Evolutionary conservation across 1,140 invertebrate species (phyloP), one percentile per base, ranked within the genome.

Genomic region (Bombus ignitus): DNA sequence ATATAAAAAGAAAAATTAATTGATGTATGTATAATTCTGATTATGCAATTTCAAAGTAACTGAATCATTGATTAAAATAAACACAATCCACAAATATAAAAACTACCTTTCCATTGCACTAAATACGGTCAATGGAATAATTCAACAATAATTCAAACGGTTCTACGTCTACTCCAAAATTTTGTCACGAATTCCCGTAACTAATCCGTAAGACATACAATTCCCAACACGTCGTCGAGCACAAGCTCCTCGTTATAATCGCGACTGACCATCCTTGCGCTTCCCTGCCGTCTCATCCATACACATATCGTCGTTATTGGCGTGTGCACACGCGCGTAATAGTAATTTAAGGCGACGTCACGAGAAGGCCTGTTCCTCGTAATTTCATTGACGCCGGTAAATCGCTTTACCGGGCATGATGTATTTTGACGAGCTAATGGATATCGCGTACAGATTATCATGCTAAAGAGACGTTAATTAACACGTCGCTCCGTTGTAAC

Each of bases 401-500:
- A 89, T 89, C 88, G 83, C 73, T 90, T 90, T 85, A 87, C 73
- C 81, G 28, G 66, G 77, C 77, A 77, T 83, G 88, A 90, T 88
- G 79, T 90, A 87, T 91, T 92, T 91, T 92, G 90, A 92, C 90
- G 86, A 90, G 84, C 88, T 93, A 91, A 93, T 92, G 88, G 88
- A 91, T 89, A 91, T 91, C 91, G 89, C 89, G 86, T 87, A 80
- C 59, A 84, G 87, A 92, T 92, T 94, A 92, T 92, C 90, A 92
- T 92, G 88, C 89, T 92, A 92, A 92, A 92, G 89, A 91, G 92
- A 93, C 89, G 85, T 90, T 93, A 90, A 93, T 93, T 92, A 93
- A 91, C 86, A 87, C 66, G 83, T 91, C 81, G 88, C 68, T 73
- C 59, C 87, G 76, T 79, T 86, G 81, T 92, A 93, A 92, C 90